phyloP scores from a whole-genome alignment of 2,888 invertebrate species.

The Eudasyphora cyanicolor region DNA sequence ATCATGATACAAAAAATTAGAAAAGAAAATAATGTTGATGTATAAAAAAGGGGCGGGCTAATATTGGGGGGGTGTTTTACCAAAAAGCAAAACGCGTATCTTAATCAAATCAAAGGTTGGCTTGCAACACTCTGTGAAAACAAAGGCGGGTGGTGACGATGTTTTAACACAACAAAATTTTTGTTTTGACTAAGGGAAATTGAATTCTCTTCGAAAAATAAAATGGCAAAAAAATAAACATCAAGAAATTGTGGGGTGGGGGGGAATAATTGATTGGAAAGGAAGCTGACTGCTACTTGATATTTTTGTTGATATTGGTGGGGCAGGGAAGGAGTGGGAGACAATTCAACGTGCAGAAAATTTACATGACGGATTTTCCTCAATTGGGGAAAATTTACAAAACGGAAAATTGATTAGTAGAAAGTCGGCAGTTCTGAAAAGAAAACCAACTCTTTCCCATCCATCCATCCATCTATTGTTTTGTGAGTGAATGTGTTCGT shows the following conservation, averaged over 20 bases:
- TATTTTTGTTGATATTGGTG: too few relatives aligned
- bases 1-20: slow-evolving; percentile 46
- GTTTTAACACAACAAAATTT: slow-evolving; percentile 36
- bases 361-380: neutral
- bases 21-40: slow-evolving; percentile 2
- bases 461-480: slow-evolving; percentile 43
- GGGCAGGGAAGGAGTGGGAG: neutral
- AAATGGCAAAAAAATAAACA: slow-evolving; percentile 45
- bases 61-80: slow-evolving; percentile 15
- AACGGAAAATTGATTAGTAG: slow-evolving; percentile 11
- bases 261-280: slow-evolving; percentile 45
- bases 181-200: slow-evolving; percentile 43
- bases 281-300: too few relatives aligned
- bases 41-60: slow-evolving; percentile 42
- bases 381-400: neutral
- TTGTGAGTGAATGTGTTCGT: slow-evolving; percentile 49
- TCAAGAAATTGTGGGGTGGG: slow-evolving; percentile 34
- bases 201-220: slow-evolving; percentile 39
- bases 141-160: slow-evolving; percentile 19
- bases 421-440: slow-evolving; percentile 60
- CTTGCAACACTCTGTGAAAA: slow-evolving; percentile 34
- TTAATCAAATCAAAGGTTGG: slow-evolving; percentile 6
- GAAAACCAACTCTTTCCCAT: slow-evolving; percentile 63
- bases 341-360: neutral
- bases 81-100: slow-evolving; percentile 15